A percentile compares a stretch with the other conserved stretches of the same genome.
These are phyloP conservation scores for Chrysina gloriosa DNA, from an alignment of 2,888 invertebrate genomes.

Conservation along the genomic window DNA sequence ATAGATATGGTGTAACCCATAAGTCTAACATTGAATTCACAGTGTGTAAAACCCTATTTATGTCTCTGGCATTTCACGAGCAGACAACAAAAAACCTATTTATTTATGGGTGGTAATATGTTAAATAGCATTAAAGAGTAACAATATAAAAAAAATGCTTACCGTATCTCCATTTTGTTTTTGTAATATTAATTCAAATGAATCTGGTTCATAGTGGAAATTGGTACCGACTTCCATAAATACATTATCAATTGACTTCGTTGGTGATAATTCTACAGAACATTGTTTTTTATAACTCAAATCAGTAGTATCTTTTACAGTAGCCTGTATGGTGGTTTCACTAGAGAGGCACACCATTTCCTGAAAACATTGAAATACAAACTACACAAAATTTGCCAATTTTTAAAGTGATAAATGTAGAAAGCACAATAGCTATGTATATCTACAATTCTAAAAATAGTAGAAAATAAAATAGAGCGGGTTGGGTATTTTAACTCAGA, in stretches of 20 bases:
- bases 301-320: slow-evolving; percentile 56
- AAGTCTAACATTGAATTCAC: no score
- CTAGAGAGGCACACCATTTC: slow-evolving; percentile 66
- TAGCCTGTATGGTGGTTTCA: slow-evolving; percentile 59
- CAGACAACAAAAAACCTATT: neutral
- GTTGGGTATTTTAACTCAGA: slow-evolving; percentile 25
- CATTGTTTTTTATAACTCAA: slow-evolving; percentile 52
- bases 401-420: neutral
- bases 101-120: no score
- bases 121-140: neutral
- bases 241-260: slow-evolving; percentile 64
- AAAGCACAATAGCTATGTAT: slow-evolving; percentile 5
- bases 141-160: slow-evolving; percentile 43
- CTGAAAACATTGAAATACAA: slow-evolving; percentile 52
- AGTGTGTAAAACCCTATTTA: neutral
- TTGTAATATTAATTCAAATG: slow-evolving; percentile 64
- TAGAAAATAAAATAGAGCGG: slow-evolving; percentile 10
- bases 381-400: neutral
- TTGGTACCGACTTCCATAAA: slow-evolving; percentile 65
- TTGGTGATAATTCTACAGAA: slow-evolving; percentile 60
- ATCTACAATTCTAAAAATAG: slow-evolving; percentile 34
- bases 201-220: slow-evolving; percentile 65
- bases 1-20: no score
- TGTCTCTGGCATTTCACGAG: neutral
- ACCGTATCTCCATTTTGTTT: slow-evolving; percentile 51